Percentiles rank a stretch among this genome's conserved stretches.
Evolutionary conservation across 2,797 vertebrate species (phyloP).

Genomic region (Rallus crepitans): DNA sequence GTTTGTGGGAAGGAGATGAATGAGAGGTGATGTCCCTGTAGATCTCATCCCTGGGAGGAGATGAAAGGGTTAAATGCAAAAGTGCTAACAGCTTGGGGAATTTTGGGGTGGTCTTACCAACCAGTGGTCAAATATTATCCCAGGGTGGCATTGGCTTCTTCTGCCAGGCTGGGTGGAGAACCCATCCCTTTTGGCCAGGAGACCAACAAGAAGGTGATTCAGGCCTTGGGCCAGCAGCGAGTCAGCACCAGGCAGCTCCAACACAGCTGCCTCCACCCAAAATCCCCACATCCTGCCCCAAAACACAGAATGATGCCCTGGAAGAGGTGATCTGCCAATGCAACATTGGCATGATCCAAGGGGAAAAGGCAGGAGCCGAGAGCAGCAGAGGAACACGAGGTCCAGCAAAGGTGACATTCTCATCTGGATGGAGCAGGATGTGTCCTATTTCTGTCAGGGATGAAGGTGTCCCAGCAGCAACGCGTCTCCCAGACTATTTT

Average conservation of each 20-base stretch:
- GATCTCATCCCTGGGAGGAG: neutral
- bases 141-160: neutral
- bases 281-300: neutral
- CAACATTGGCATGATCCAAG: fast-evolving
- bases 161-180: neutral
- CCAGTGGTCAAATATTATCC: fast-evolving
- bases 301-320: neutral
- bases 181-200: neutral
- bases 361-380: neutral
- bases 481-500: fast-evolving
- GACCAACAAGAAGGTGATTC: neutral
- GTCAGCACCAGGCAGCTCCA: neutral
- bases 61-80: neutral
- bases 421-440: fast-evolving
- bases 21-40: neutral
- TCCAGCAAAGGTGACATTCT: neutral
- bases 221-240: neutral
- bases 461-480: fast-evolving
- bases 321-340: neutral
- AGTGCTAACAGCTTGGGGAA: fast-evolving
- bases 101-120: fast-evolving
- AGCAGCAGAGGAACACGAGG: neutral
- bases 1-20: neutral
- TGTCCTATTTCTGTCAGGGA: fast-evolving
- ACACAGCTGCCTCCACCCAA: neutral